A percentile compares a stretch with the other conserved stretches of the same genome.
Evolutionary conservation across 2,888 invertebrate species (phyloP).

Genomic region (Pseudococcus longispinus): DNA sequence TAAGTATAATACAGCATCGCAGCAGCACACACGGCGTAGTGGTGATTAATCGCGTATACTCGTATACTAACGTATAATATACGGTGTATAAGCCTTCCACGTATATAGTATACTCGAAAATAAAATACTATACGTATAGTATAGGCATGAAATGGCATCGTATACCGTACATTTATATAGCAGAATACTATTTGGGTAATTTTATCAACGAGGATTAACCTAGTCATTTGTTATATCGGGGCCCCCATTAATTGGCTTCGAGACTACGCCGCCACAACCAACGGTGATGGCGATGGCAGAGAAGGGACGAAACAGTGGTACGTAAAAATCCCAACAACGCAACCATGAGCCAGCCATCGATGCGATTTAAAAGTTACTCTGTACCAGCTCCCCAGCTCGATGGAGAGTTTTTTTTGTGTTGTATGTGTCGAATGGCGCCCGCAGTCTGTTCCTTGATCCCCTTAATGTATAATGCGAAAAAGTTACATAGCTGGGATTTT

Average conservation of each 20-base stretch:
- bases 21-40: neutral
- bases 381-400: no score
- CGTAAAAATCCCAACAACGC: neutral
- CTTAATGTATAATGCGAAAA: slow-evolving; percentile 2
- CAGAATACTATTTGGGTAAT: neutral
- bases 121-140: neutral
- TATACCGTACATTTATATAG: neutral
- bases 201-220: slow-evolving; percentile 28
- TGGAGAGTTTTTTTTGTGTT: neutral
- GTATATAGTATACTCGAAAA: neutral
- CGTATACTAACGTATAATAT: neutral
- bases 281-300: no score
- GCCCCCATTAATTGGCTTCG: slow-evolving; percentile 23
- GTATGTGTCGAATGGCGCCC: slow-evolving; percentile 30
- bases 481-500: slow-evolving; percentile 20
- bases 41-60: slow-evolving; percentile 11
- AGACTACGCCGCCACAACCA: neutral
- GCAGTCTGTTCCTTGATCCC: slow-evolving; percentile 20
- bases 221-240: slow-evolving; percentile 19
- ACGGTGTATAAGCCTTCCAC: slow-evolving; percentile 4
- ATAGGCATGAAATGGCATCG: neutral
- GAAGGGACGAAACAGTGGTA: neutral
- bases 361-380: neutral
- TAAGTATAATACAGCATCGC: neutral
- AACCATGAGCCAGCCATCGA: neutral